Evolutionary conservation across 2,113 vertebrate species (phyloP).

Genomic region (Platanista minor): DNA sequence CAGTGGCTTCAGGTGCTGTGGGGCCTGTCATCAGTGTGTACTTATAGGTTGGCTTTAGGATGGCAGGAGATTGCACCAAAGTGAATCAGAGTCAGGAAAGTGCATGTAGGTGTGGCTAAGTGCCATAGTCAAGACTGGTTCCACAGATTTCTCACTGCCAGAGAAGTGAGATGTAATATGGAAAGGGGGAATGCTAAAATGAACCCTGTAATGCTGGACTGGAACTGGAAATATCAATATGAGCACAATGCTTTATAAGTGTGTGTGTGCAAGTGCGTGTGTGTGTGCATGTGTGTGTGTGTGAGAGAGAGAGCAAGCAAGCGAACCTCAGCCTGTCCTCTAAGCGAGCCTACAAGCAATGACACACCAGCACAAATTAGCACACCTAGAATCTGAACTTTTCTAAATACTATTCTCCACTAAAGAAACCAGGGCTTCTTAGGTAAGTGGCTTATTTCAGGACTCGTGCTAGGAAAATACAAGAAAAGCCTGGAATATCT

Average conservation of each 20-base stretch:
- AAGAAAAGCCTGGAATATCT: neutral
- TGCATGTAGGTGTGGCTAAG: neutral
- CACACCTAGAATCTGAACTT: neutral
- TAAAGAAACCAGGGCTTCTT: neutral
- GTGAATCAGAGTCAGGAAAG: neutral
- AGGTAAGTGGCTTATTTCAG: neutral
- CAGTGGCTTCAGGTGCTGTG: neutral
- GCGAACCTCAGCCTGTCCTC: neutral
- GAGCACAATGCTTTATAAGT: neutral
- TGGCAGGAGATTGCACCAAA: neutral
- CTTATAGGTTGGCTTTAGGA: neutral
- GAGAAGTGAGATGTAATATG: neutral
- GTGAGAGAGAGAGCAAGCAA: neutral
- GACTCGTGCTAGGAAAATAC: neutral
- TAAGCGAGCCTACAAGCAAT: neutral
- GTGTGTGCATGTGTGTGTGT: no score
- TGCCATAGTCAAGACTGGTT: neutral
- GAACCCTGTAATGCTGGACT: neutral
- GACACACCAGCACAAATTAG: neutral
- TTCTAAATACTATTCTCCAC: neutral
- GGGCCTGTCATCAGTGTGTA: neutral
- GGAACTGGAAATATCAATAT: neutral
- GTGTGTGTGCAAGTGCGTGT: neutral
- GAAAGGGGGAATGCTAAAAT: neutral
- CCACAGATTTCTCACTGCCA: neutral